Percentiles rank a stretch among this genome's conserved stretches.
phyloP scores from a whole-genome alignment of 2,797 vertebrate species.

The Enteromius trimaculatus region DNA sequence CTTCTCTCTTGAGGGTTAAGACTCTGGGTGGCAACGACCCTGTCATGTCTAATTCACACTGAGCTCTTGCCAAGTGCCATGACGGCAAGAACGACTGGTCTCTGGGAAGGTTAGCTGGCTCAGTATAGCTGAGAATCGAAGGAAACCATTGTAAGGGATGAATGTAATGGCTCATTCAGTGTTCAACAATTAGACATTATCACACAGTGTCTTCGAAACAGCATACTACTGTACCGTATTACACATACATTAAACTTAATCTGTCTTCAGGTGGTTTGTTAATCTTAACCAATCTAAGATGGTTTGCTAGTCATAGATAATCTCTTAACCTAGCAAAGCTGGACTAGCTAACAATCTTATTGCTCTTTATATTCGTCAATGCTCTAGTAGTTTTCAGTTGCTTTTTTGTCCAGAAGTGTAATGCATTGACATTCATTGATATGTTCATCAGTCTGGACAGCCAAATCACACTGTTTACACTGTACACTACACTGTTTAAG shows the following conservation, averaged over 20 bases:
- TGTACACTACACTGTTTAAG: not conserved
- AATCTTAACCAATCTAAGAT: not conserved
- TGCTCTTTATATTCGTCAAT: not conserved
- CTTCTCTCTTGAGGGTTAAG: conserved; percentile 15
- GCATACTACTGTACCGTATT: not conserved
- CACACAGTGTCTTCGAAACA: not conserved
- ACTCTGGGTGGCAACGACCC: not conserved
- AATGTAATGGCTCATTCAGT: not conserved
- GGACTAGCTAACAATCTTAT: not conserved
- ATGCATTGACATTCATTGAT: not conserved
- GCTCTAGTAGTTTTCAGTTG: not conserved
- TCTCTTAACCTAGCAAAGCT: too few relatives aligned
- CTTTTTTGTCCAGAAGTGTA: conserved; percentile 18
- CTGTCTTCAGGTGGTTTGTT: not conserved
- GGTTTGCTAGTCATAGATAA: not conserved
- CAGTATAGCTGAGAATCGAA: conserved; percentile 11
- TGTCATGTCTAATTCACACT: conserved; percentile 31
- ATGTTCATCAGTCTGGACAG: conserved; percentile 11
- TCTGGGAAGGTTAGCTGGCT: conserved; percentile 39
- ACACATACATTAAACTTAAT: not conserved
- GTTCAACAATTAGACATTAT: not conserved
- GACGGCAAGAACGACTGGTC: conserved; percentile 9
- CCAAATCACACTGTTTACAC: too few relatives aligned
- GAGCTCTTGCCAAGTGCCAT: conserved; percentile 11
- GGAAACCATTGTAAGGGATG: not conserved